These are phyloP conservation scores for Malaclemys terrapin DNA, from an alignment of 2,113 vertebrate genomes.

Conservation along the genomic window DNA sequence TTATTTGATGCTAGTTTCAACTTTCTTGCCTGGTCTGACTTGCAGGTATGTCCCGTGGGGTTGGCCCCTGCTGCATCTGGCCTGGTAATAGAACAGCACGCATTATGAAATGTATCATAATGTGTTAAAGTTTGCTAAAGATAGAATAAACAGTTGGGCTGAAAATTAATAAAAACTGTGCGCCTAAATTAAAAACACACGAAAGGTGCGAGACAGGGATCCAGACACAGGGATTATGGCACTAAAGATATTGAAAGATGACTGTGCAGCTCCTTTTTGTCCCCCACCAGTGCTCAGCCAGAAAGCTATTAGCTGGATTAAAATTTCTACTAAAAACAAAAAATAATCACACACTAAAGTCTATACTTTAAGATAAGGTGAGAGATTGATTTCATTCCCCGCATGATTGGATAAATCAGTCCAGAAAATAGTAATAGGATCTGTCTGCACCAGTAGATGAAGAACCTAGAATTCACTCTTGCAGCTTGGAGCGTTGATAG, in stretches of 20 bases:
- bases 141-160: not conserved
- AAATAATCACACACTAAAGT: not conserved
- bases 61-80: slow-evolving; percentile 7
- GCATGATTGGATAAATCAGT: not conserved
- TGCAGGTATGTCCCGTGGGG: slow-evolving; percentile 6
- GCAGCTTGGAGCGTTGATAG: not conserved
- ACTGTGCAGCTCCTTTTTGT: not conserved
- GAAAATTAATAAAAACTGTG: not conserved
- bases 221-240: not conserved
- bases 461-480: not conserved
- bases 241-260: not conserved
- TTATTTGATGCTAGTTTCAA: not conserved
- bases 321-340: not conserved
- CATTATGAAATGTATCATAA: slow-evolving; percentile 20
- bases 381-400: not conserved
- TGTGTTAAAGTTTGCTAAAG: slow-evolving; percentile 17
- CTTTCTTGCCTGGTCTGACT: slow-evolving; percentile 2
- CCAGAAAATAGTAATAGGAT: not conserved
- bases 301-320: slow-evolving; percentile 18
- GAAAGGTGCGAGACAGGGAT: slow-evolving; percentile 20
- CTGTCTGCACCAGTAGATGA: not conserved
- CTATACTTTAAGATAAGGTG: not conserved
- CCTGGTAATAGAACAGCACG: not conserved
- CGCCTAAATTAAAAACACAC: slow-evolving; percentile 12
- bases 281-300: not conserved